Conservation (phyloP, 2,797 vertebrate species). For the Acanthornis magna region DNA sequence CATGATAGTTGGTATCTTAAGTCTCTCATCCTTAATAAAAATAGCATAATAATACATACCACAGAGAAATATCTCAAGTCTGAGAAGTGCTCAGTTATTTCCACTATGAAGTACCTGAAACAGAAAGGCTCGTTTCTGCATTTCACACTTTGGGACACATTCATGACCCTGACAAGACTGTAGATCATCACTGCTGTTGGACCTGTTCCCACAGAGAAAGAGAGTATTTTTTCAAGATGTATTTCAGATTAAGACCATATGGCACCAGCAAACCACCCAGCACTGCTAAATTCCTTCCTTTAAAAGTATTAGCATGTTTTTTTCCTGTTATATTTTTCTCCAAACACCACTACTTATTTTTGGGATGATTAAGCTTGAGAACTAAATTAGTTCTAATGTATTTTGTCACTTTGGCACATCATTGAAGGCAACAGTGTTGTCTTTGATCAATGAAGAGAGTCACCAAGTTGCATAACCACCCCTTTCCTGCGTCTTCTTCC, state of each 20-base stretch:
- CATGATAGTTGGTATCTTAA: neutral
- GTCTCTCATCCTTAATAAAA: neutral
- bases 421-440: neutral
- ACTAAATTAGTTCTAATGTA: neutral
- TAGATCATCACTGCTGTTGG: neutral
- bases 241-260: neutral
- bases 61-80: neutral
- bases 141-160: neutral
- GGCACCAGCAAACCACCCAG: neutral
- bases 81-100: neutral
- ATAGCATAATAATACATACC: neutral
- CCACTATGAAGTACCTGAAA: neutral
- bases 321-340: neutral
- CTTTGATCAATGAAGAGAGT: neutral
- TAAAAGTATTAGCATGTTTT: neutral
- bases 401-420: neutral
- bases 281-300: neutral
- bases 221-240: neutral
- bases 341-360: neutral
- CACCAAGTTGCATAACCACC: neutral
- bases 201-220: neutral
- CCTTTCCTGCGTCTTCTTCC: neutral
- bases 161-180: neutral
- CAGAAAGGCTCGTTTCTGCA: neutral
- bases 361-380: neutral